These are phyloP conservation scores for Nomada flava DNA, from an alignment of 2,888 invertebrate genomes.

Conservation along the genomic window DNA sequence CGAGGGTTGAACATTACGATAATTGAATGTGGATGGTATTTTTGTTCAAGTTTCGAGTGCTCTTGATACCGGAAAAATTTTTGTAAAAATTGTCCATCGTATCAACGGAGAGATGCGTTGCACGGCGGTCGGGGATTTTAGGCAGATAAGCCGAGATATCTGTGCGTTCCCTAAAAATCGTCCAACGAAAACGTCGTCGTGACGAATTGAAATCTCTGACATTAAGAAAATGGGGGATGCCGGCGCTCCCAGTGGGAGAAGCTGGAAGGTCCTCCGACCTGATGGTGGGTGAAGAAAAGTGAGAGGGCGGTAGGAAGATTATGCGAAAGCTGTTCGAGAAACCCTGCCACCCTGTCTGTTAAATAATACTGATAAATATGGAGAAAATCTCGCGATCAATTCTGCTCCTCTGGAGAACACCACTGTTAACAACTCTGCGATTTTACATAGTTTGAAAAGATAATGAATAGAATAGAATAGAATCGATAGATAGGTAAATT, in stretches of 20 bases:
- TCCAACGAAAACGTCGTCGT: constrained; percentile 44
- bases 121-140: no score
- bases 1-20: no score
- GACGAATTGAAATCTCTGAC: constrained; percentile 72
- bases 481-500: no score
- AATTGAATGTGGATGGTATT: no score
- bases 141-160: no score
- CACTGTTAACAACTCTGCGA: no score
- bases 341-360: constrained; percentile 13
- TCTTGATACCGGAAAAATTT: no score
- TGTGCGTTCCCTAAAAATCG: constrained; percentile 37
- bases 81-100: no score
- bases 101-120: no score
- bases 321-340: constrained; percentile 47
- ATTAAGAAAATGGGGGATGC: constrained; percentile 73
- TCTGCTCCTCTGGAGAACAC: not conserved
- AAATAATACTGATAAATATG: constrained; percentile 31
- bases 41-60: no score
- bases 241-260: constrained; percentile 58
- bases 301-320: constrained; percentile 45
- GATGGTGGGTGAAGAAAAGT: constrained; percentile 63
- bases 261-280: constrained; percentile 55
- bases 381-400: not conserved
- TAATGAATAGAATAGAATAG: no score
- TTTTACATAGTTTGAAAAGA: no score